Conservation (phyloP, 2,888 invertebrate genomes). For the Lissonota sp. region DNA sequence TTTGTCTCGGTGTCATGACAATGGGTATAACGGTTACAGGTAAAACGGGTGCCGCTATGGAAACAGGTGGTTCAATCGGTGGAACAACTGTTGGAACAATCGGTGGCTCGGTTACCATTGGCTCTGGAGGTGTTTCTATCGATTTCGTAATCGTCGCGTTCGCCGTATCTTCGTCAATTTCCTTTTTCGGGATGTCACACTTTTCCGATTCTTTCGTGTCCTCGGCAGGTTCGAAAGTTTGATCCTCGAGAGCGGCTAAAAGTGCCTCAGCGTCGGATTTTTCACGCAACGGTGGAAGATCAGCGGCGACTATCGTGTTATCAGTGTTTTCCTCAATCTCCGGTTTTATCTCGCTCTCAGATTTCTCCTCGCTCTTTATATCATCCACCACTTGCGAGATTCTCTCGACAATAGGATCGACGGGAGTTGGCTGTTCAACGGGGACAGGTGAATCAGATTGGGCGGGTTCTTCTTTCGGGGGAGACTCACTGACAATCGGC, state of each 20-base stretch:
- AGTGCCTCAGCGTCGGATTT: slow-evolving; percentile 56
- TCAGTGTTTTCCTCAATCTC: slow-evolving; percentile 49
- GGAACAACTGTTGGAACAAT: slow-evolving; percentile 75
- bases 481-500: slow-evolving; percentile 57
- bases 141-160: slow-evolving; percentile 49
- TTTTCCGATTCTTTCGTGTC: slow-evolving; percentile 57
- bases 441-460: slow-evolving; percentile 58
- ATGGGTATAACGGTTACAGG: slow-evolving; percentile 35
- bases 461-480: slow-evolving; percentile 52
- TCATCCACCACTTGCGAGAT: slow-evolving; percentile 34
- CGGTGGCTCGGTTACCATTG: slow-evolving; percentile 69
- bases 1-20: slow-evolving; percentile 38
- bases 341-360: slow-evolving; percentile 56
- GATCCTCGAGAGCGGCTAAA: slow-evolving; percentile 65
- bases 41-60: slow-evolving; percentile 6
- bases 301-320: slow-evolving; percentile 54
- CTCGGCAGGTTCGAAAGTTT: slow-evolving; percentile 64
- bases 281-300: slow-evolving; percentile 56
- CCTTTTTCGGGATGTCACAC: too few species aligned
- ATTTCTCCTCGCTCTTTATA: slow-evolving; percentile 33
- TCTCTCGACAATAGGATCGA: slow-evolving; percentile 48
- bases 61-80: slow-evolving; percentile 68
- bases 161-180: slow-evolving; percentile 17
- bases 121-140: slow-evolving; percentile 67
- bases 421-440: slow-evolving; percentile 5